phyloP scores from a whole-genome alignment of 1,140 invertebrate species.

The Aethina tumida region DNA sequence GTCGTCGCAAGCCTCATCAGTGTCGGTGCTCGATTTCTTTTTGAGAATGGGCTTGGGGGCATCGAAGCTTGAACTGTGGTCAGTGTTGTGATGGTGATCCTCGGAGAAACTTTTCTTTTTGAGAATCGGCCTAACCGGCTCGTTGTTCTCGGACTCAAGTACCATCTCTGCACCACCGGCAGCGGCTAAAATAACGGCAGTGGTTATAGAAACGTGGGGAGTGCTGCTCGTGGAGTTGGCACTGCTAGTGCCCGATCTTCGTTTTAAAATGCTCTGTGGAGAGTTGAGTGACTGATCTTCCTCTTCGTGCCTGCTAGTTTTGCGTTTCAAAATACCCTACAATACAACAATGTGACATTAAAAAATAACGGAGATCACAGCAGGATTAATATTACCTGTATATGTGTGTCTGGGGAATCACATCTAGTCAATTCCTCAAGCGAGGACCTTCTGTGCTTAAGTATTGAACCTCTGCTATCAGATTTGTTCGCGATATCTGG shows the following conservation, averaged over 20 bases:
- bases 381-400: too few relatives aligned
- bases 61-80: conserved; percentile 24
- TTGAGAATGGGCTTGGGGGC: conserved; percentile 69
- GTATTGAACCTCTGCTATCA: conserved; percentile 50
- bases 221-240: conserved; percentile 46
- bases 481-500: conserved; percentile 52
- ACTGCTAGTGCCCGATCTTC: conserved; percentile 47
- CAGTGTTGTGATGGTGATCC: conserved; percentile 37
- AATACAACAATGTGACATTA: too few relatives aligned
- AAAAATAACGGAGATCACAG: too few relatives aligned
- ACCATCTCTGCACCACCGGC: conserved; percentile 48
- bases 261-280: conserved; percentile 67
- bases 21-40: conserved; percentile 71
- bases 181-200: conserved; percentile 55
- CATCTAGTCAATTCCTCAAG: conserved; percentile 54
- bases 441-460: conserved; percentile 58
- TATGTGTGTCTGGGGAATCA: conserved; percentile 42
- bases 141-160: conserved; percentile 40
- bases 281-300: conserved; percentile 44
- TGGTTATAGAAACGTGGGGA: conserved; percentile 58
- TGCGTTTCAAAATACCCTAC: conserved; percentile 59
- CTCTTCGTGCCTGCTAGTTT: conserved; percentile 49
- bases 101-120: conserved; percentile 66
- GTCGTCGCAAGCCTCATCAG: conserved; percentile 60
- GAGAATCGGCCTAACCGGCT: conserved; percentile 64